Base-by-base conservation (phyloP, 2,113 vertebrate genomes). In the Eretmochelys imbricata region DNA sequence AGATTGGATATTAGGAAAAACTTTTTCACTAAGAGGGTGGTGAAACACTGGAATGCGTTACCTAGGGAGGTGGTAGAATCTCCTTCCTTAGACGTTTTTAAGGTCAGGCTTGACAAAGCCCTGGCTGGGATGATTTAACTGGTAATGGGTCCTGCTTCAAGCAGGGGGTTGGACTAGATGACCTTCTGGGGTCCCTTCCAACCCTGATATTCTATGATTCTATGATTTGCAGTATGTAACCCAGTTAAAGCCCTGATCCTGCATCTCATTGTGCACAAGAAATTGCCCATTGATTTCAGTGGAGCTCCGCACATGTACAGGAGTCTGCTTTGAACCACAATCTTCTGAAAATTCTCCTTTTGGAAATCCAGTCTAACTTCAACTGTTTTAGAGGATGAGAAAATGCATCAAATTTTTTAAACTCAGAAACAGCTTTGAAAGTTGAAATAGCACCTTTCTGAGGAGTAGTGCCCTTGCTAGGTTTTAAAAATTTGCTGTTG, bases 161-260 rank as follows among this genome's bases (percentile, higher is more conserved):
- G n/a, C n/a, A n/a, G n/a, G n/a, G n/a, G n/a, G n/a, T n/a, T n/a
- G n/a, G n/a, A n/a, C n/a, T n/a, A n/a, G n/a, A n/a, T n/a, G n/a
- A n/a, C n/a, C n/a, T n/a, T n/a, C n/a, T n/a, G n/a, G n/a, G n/a
- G n/a, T n/a, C n/a, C n/a, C n/a, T n/a, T n/a, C n/a, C n/a, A n/a
- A n/a, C n/a, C n/a, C n/a, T n/a, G n/a, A n/a, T n/a, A n/a, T n/a
- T n/a, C n/a, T n/a, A n/a, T n/a, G n/a, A n/a, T n/a, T n/a, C n/a
- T n/a, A n/a, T n/a, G n/a, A n/a, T n/a, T 10, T 85, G 62, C 76
- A 85, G 48, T 69, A 0, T 84, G n/a, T 92, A 62, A 81, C 11
- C 65, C 92, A 89, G 29, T 76, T 83, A 75, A 95, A 87, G 87
- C 50, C 53, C 87, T 93, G 10, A 51, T 89, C 72, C 84, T 80